Conservation (phyloP, 2,797 vertebrate genomes). For the Pangasius djambal region DNA sequence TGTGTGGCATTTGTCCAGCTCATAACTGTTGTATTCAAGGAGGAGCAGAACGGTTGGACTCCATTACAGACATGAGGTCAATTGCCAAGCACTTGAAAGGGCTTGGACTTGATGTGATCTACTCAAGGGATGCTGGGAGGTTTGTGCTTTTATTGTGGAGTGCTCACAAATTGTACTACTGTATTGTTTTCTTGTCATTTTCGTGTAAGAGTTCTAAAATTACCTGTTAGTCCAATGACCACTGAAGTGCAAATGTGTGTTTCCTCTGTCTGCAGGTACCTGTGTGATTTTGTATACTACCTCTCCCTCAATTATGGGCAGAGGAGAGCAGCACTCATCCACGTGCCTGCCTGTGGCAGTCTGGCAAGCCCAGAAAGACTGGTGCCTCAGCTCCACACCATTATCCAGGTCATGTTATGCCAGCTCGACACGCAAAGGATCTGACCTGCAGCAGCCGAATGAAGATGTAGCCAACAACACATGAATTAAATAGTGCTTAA, state of each 20-base stretch:
- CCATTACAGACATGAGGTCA: conserved; percentile 75
- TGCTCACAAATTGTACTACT: background rate
- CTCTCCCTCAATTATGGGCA: conserved; percentile 76
- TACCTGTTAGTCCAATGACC: background rate
- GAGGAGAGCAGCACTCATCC: conserved; percentile 77
- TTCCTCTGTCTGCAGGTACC: conserved; percentile 70
- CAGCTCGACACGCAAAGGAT: conserved; percentile 57
- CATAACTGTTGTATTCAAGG: conserved; percentile 74
- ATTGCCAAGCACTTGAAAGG: conserved; percentile 68
- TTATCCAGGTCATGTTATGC: conserved; percentile 66
- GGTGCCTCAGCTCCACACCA: conserved; percentile 73
- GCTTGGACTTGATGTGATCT: conserved; percentile 71
- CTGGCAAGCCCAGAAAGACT: conserved; percentile 67
- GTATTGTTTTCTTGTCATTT: background rate
- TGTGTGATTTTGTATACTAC: conserved; percentile 85
- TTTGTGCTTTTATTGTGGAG: conserved; percentile 50
- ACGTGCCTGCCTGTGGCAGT: conserved; percentile 73
- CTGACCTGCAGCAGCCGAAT: background rate
- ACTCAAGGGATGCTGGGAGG: conserved; percentile 86
- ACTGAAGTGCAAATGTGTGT: background rate
- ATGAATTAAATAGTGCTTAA: background rate
- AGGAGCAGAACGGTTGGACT: conserved; percentile 79
- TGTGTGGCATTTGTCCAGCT: conserved; percentile 75
- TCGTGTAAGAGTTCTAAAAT: background rate
- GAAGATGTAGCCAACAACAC: background rate